Percentiles rank a stretch among this genome's conserved stretches.
phyloP scores from a whole-genome alignment of 2,888 invertebrate genomes.

The Lithophane leautieri region DNA sequence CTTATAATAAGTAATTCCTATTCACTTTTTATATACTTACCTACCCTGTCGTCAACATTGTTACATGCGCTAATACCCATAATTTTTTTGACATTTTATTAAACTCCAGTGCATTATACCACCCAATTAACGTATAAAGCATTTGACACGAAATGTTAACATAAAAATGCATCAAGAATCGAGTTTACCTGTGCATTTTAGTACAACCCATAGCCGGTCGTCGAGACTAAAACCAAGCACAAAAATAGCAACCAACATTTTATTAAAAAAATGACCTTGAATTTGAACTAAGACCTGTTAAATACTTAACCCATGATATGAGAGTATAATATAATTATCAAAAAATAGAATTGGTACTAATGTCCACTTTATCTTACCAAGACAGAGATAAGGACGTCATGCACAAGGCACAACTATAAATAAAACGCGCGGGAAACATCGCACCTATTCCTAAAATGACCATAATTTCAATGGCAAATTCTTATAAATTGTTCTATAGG shows the following conservation, averaged over 20 bases:
- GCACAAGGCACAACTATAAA: slow-evolving; percentile 68
- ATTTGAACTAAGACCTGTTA: slow-evolving; percentile 54
- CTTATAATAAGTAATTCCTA: not conserved
- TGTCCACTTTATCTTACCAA: slow-evolving; percentile 72
- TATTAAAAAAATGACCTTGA: slow-evolving; percentile 50
- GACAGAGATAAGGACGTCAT: slow-evolving; percentile 73
- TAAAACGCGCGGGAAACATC: slow-evolving; percentile 62
- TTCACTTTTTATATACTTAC: not conserved
- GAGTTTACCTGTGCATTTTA: slow-evolving; percentile 60
- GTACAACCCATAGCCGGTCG: slow-evolving; percentile 14
- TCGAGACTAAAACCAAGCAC: slow-evolving; percentile 23
- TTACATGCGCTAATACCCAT: slow-evolving; percentile 6
- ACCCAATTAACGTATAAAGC: slow-evolving; percentile 25
- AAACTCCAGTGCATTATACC: slow-evolving; percentile 17
- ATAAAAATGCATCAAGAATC: slow-evolving; percentile 53
- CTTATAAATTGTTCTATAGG: slow-evolving; percentile 39
- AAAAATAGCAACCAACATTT: slow-evolving; percentile 30
- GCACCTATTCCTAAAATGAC: slow-evolving; percentile 30
- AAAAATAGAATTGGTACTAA: slow-evolving; percentile 58
- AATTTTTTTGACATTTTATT: slow-evolving; percentile 20
- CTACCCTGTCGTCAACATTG: not conserved
- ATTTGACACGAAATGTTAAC: slow-evolving; percentile 38
- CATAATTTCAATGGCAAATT: slow-evolving; percentile 32
- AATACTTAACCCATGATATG: slow-evolving; percentile 50
- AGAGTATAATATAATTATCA: slow-evolving; percentile 54